phyloP scores from a whole-genome alignment of 1,140 invertebrate genomes.

The Trachymyrmex cornetzi region DNA sequence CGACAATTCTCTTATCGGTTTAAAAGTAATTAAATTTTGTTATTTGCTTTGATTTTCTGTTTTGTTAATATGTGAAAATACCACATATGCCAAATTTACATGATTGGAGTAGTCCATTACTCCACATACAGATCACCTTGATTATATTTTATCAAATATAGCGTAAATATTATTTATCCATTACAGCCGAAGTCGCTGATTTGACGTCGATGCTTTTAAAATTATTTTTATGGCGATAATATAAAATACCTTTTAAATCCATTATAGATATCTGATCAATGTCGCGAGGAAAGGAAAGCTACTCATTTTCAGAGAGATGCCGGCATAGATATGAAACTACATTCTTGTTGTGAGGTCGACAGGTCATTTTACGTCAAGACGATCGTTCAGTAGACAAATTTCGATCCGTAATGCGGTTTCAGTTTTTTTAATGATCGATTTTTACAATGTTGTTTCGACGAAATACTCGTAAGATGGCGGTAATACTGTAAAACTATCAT shows the following conservation, averaged over 20 bases:
- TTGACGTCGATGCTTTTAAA: slow-evolving; percentile 6
- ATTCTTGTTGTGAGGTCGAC: slow-evolving; percentile 27
- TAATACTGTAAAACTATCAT: not conserved
- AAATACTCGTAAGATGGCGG: not conserved
- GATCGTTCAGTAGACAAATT: slow-evolving; percentile 19
- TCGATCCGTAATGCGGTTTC: not conserved
- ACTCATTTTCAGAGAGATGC: slow-evolving; percentile 36
- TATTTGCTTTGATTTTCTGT: no score
- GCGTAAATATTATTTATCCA: not conserved
- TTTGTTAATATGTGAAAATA: no score
- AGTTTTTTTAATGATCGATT: slow-evolving; percentile 16
- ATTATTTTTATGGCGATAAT: slow-evolving; percentile 17
- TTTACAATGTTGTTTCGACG: slow-evolving; percentile 26
- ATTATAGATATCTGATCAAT: not conserved
- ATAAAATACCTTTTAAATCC: slow-evolving; percentile 11
- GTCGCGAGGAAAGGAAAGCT: not conserved
- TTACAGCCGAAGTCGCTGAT: not conserved
- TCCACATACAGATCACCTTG: no score
- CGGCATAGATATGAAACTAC: slow-evolving; percentile 35
- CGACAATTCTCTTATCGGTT: no score
- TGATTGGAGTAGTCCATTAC: no score
- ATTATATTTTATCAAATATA: not conserved
- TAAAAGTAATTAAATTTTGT: no score
- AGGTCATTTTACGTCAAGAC: not conserved
- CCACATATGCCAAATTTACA: no score